Conservation (phyloP, 2,888 invertebrate species). For the Microplitis manilae region DNA sequence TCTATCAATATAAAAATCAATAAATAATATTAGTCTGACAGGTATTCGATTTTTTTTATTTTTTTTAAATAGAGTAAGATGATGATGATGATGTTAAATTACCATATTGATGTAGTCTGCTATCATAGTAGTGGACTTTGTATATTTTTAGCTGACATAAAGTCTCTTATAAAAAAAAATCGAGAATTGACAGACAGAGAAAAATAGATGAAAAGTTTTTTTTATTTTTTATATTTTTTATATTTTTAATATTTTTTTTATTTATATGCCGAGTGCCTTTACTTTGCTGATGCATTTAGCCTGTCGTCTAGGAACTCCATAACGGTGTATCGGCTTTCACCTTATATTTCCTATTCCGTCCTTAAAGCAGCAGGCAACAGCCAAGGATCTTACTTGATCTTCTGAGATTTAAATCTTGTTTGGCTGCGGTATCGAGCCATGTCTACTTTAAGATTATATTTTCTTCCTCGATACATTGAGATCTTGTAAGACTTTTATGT, state of each 20-base stretch:
- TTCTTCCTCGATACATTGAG: conserved; percentile 45
- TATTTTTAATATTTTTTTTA: neutral
- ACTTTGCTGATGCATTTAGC: conserved; percentile 18
- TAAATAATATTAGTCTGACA: no score
- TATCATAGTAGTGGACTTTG: conserved; percentile 38
- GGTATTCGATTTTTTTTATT: no score
- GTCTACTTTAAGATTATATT: conserved; percentile 34
- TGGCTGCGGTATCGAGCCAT: conserved; percentile 57
- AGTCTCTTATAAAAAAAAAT: conserved; percentile 17
- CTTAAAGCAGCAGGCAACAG: conserved; percentile 8
- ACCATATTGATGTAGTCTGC: conserved; percentile 50
- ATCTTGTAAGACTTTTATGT: conserved; percentile 20
- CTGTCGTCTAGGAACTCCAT: conserved; percentile 34
- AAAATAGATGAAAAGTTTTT: no score
- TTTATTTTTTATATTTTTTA: no score
- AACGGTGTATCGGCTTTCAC: conserved; percentile 53
- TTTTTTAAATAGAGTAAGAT: conserved; percentile 36
- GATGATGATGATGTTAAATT: conserved; percentile 66
- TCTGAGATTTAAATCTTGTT: conserved; percentile 66
- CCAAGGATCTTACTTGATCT: conserved; percentile 57
- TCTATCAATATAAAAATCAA: no score
- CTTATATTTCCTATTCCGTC: conserved; percentile 56
- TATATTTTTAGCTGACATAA: conserved; percentile 41
- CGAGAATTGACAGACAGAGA: no score
- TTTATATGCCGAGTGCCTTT: conserved; percentile 10